A percentile compares a stretch with the other conserved stretches of the same genome.
These are phyloP conservation scores for Telmatherina bonti DNA, from an alignment of 2,797 vertebrate species.

Conservation along the genomic window DNA sequence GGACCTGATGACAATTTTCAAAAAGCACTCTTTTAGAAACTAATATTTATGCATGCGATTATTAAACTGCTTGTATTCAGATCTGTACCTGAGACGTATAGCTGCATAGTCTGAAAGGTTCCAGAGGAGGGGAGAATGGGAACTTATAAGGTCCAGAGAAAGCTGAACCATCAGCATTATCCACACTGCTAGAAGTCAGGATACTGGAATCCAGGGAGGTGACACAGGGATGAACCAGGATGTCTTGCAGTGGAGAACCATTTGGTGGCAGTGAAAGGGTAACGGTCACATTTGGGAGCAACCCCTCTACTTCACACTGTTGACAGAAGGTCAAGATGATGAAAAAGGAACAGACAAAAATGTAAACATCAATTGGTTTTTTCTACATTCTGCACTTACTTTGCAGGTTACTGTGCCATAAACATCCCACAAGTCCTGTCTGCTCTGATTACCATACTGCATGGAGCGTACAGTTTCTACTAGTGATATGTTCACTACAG, in stretches of 20 bases:
- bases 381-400: constrained; percentile 78
- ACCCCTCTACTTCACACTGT: constrained; percentile 95
- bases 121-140: constrained; percentile 92
- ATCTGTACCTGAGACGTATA: constrained; percentile 92
- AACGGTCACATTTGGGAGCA: constrained; percentile 90
- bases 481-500: constrained; percentile 88
- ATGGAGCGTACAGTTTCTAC: constrained; percentile 92
- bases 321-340: constrained; percentile 27
- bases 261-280: constrained; percentile 91
- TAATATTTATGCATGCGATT: not conserved
- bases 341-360: not conserved
- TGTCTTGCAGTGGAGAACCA: constrained; percentile 93
- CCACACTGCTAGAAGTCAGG: constrained; percentile 88
- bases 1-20: constrained; percentile 82
- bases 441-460: constrained; percentile 89
- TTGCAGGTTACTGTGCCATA: constrained; percentile 93
- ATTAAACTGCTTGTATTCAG: not conserved
- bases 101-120: constrained; percentile 92
- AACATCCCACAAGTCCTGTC: constrained; percentile 92
- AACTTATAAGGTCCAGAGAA: constrained; percentile 96
- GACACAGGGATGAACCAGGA: constrained; percentile 94
- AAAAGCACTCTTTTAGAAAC: not conserved
- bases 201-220: constrained; percentile 92
- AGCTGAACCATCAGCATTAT: constrained; percentile 86
- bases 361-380: not conserved